Evolutionary conservation across 53 echinoderm and acorn worm species (phyloP).

Genomic region (Paracentrotus lividus): DNA sequence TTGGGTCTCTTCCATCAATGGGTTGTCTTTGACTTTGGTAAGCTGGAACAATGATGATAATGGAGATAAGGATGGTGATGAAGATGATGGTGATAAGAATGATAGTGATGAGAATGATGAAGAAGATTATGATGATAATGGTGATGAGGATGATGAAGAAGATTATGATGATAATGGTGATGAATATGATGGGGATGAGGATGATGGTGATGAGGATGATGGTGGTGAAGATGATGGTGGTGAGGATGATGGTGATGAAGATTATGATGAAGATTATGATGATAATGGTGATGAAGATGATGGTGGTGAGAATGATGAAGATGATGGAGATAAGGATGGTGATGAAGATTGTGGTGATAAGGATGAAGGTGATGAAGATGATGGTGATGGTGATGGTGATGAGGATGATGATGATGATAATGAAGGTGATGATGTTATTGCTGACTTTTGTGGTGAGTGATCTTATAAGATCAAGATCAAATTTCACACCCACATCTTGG

Average conservation of each 20-base stretch:
- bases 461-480: conserved; percentile 54
- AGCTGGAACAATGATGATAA: background rate
- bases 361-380: conserved; percentile 8
- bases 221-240: conserved; percentile 43
- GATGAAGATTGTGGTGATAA: background rate
- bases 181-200: conserved; percentile 26
- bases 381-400: background rate
- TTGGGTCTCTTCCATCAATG: conserved; percentile 92
- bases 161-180: background rate
- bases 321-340: background rate
- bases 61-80: background rate
- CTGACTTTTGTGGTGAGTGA: too few relatives aligned
- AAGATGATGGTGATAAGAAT: background rate
- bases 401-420: background rate
- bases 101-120: background rate
- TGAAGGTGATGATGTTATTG: too few relatives aligned
- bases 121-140: background rate
- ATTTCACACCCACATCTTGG: conserved; percentile 63
- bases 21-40: conserved; percentile 96
- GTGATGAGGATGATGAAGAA: conserved; percentile 5
- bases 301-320: conserved; percentile 32
- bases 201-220: conserved; percentile 40
- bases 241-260: background rate
- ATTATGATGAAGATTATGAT: background rate
- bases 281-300: background rate